A percentile compares a stretch with the other conserved stretches of the same genome.
phyloP scores from a whole-genome alignment of 2,113 vertebrate species.

The Neolamprologus variostigma region DNA sequence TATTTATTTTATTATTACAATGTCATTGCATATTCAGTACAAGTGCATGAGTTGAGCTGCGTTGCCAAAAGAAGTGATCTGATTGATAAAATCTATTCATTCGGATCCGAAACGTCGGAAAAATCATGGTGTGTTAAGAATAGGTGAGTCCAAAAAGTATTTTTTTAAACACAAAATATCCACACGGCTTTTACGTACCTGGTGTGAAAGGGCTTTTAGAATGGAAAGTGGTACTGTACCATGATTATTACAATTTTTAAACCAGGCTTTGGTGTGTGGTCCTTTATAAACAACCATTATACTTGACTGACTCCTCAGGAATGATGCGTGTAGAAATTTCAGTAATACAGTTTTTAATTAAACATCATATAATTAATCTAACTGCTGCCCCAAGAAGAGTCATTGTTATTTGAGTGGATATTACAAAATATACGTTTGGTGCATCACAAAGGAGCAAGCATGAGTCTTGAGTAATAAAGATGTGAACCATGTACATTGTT shows the following conservation, averaged over 20 bases:
- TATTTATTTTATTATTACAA: neutral
- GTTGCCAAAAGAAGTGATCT: neutral
- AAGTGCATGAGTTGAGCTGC: neutral
- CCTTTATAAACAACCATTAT: neutral
- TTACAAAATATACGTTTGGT: neutral
- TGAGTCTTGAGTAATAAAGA: neutral
- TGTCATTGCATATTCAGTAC: neutral
- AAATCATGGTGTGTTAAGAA: neutral
- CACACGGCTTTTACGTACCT: neutral
- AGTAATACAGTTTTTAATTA: neutral
- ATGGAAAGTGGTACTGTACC: neutral
- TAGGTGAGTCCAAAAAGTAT: neutral
- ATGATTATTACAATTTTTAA: neutral
- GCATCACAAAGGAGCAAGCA: neutral
- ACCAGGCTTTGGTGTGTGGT: neutral
- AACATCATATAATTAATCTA: neutral
- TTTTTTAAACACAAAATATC: neutral
- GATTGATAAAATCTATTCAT: rapidly evolving
- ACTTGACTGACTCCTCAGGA: neutral
- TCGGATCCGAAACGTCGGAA: rapidly evolving
- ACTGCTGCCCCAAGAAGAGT: neutral
- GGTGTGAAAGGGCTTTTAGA: neutral
- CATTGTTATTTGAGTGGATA: neutral
- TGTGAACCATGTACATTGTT: neutral
- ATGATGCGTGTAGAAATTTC: rapidly evolving